phyloP scores from a whole-genome alignment of 2,797 vertebrate genomes.

The Crocidura indochinensis region DNA sequence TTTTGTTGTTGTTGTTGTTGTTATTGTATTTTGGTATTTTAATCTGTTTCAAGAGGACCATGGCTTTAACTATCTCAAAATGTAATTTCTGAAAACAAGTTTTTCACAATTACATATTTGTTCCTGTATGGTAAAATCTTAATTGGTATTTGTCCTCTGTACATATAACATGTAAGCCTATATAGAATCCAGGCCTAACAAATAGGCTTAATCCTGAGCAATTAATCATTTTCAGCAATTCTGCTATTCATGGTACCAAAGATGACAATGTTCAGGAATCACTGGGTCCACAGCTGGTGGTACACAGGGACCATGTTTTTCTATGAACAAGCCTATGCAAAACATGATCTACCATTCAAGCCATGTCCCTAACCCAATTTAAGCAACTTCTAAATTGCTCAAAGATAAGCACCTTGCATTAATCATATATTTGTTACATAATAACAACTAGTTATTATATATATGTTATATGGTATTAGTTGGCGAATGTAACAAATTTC shows the following conservation, averaged over 20 bases:
- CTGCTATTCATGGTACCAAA: no score
- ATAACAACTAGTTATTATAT: neutral
- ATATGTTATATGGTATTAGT: constrained; percentile 14
- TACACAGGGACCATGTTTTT: no score
- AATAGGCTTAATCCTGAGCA: constrained; percentile 42
- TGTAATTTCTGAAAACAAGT: constrained; percentile 45
- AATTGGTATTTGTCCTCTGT: neutral
- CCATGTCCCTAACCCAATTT: neutral
- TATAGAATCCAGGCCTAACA: constrained; percentile 35
- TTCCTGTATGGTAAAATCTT: constrained; percentile 4
- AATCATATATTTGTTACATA: constrained; percentile 22
- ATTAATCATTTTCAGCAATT: neutral
- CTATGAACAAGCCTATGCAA: no score
- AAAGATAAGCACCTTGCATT: constrained; percentile 6
- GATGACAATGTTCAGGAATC: no score
- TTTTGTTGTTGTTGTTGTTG: neutral
- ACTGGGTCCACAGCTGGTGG: no score
- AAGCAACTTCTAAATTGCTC: constrained; percentile 44
- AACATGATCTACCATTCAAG: no score
- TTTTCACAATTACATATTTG: constrained; percentile 33
- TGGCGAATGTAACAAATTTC: constrained; percentile 30
- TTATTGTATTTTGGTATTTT: constrained; percentile 46
- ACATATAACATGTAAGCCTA: neutral
- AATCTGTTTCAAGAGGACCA: constrained; percentile 21
- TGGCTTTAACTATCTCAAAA: constrained; percentile 16